These are phyloP conservation scores for Rotaria sp. DNA, from an alignment of 2,888 invertebrate species.

Conservation along the genomic window DNA sequence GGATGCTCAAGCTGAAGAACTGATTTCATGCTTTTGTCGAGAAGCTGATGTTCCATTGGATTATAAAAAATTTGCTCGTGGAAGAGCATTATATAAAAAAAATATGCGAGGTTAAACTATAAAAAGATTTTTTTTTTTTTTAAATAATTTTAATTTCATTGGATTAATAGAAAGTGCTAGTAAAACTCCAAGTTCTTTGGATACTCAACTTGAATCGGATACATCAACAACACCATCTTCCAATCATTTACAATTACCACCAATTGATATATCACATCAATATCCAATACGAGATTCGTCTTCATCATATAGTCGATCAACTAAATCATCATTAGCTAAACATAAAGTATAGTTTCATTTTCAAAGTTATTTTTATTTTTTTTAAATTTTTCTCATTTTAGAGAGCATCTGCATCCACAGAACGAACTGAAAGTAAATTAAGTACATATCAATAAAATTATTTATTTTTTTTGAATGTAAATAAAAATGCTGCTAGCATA, in stretches of 20 bases:
- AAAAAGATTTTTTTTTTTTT: background rate
- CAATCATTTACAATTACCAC: background rate
- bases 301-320: background rate
- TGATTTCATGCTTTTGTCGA: background rate
- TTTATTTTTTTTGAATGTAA: background rate
- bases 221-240: background rate
- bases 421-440: no score
- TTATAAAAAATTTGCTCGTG: conserved; percentile 25
- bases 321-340: background rate
- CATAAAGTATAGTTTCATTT: background rate
- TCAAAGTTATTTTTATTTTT: background rate
- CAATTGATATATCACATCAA: background rate
- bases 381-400: background rate
- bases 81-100: background rate
- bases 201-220: background rate
- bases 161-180: background rate
- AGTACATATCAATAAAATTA: no score
- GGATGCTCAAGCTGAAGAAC: background rate
- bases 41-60: background rate
- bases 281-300: background rate
- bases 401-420: background rate
- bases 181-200: background rate
- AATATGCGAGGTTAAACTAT: background rate
- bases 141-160: background rate
- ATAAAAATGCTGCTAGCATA: no score